phyloP scores from a whole-genome alignment of 2,113 vertebrate genomes.

The Epinephelus lanceolatus region DNA sequence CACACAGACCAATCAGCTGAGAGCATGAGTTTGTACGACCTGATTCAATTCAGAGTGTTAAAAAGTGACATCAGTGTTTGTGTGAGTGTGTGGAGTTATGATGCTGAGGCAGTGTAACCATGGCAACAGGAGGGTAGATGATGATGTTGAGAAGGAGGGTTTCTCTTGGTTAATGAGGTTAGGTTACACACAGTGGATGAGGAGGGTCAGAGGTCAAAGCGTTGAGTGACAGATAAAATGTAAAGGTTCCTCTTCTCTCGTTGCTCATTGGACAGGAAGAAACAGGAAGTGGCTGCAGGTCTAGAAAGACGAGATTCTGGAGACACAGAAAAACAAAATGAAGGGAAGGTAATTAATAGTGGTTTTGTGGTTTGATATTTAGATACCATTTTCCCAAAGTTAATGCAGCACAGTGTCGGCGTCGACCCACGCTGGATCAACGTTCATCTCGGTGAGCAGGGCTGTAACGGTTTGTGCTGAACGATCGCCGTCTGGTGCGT shows the following conservation, averaged over 20 bases:
- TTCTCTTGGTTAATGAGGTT: constrained; percentile 46
- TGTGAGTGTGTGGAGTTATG: background rate
- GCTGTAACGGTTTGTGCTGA: too few species aligned
- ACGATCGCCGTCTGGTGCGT: too few species aligned
- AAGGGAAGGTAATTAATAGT: background rate
- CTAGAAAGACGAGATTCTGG: constrained; percentile 36
- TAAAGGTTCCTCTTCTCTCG: constrained; percentile 10
- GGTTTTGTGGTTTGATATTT: too few species aligned
- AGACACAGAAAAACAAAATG: background rate
- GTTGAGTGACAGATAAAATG: constrained; percentile 3
- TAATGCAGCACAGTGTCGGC: too few species aligned
- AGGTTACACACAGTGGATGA: constrained; percentile 1
- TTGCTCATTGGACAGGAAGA: constrained; percentile 22
- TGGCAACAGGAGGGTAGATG: background rate
- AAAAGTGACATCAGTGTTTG: background rate
- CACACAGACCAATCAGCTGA: constrained; percentile 13
- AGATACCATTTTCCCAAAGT: too few species aligned
- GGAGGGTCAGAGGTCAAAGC: constrained; percentile 8
- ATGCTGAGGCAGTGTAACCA: background rate
- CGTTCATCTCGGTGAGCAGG: too few species aligned
- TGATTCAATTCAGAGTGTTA: background rate
- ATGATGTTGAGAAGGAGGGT: background rate
- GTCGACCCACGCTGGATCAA: too few species aligned
- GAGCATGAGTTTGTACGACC: background rate
- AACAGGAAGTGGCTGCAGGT: constrained; percentile 40